Conservation (phyloP, 2,797 vertebrate genomes). For the Lagocephalus sceleratus region DNA sequence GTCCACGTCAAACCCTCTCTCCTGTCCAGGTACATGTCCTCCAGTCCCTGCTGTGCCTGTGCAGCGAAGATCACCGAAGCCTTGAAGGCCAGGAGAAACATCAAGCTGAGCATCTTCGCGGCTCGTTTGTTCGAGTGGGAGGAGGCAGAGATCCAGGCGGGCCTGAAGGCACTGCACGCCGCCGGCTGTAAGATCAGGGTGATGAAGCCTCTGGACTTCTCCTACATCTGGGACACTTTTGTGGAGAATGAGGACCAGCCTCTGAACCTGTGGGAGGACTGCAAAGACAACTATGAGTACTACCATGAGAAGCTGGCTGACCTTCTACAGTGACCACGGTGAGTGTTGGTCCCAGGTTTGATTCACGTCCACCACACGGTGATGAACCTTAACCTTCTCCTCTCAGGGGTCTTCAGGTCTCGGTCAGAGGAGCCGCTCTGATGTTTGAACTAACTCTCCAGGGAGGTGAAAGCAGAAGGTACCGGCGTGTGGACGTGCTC, state of each 20-base stretch:
- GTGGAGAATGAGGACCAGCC: conserved; percentile 82
- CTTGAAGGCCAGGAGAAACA: conserved; percentile 72
- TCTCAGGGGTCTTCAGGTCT: too few species aligned
- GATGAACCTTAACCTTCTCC: too few species aligned
- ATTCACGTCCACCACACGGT: too few species aligned
- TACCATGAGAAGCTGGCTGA: conserved; percentile 89
- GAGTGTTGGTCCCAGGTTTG: too few species aligned
- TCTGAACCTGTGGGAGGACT: conserved; percentile 93
- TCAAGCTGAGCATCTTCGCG: conserved; percentile 81
- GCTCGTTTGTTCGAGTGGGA: conserved; percentile 92
- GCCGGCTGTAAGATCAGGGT: conserved; percentile 87
- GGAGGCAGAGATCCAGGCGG: conserved; percentile 82
- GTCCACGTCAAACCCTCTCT: too few species aligned
- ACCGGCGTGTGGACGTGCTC: too few species aligned
- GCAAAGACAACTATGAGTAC: conserved; percentile 90
- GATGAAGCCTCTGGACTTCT: conserved; percentile 95
- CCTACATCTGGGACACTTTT: conserved; percentile 91
- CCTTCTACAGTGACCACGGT: conserved; percentile 78
- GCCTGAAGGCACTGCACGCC: conserved; percentile 77
- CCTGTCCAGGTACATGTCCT: conserved; percentile 82
- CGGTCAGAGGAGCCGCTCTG: too few species aligned
- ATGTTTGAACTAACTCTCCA: too few species aligned
- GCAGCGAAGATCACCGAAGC: conserved; percentile 77
- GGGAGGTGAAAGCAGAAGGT: too few species aligned
- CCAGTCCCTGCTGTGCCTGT: conserved; percentile 86